Conservation (phyloP, 92 coral and sea anemone species). For the Pocillopora meandrina region DNA sequence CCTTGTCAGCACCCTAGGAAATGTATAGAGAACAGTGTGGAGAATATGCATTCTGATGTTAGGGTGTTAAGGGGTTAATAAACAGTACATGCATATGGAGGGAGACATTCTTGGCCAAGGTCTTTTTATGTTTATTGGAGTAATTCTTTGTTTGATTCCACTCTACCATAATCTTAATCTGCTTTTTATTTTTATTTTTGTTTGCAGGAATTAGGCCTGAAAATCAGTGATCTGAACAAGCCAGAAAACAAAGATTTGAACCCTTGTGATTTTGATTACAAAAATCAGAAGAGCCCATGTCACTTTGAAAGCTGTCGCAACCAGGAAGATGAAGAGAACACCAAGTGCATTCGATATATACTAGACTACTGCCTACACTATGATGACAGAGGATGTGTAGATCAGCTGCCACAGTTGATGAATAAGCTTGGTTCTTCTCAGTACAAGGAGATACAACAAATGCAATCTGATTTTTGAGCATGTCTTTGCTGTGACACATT, state of each 20-base stretch:
- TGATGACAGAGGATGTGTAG: slow-evolving; percentile 92
- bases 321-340: slow-evolving; percentile 56
- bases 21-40: too few species aligned
- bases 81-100: too few species aligned
- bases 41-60: too few species aligned
- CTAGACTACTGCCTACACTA: slow-evolving; percentile 86
- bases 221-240: not conserved
- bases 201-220: slow-evolving; percentile 30
- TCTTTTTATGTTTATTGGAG: too few species aligned
- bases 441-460: slow-evolving; percentile 48
- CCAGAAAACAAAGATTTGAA: slow-evolving; percentile 3
- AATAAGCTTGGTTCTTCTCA: slow-evolving; percentile 72
- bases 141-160: too few species aligned
- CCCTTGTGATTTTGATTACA: slow-evolving; percentile 87
- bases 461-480: slow-evolving; percentile 31
- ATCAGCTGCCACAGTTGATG: slow-evolving; percentile 83
- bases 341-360: slow-evolving; percentile 70
- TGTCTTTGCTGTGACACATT: too few species aligned
- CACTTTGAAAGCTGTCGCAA: slow-evolving; percentile 39
- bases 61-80: too few species aligned
- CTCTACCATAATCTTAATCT: not conserved
- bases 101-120: too few species aligned
- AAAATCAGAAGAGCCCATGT: slow-evolving; percentile 84
- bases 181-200: not conserved
- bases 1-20: too few species aligned